Conservation (phyloP, 1,140 invertebrate species). For the Drosophila tropicalis region DNA sequence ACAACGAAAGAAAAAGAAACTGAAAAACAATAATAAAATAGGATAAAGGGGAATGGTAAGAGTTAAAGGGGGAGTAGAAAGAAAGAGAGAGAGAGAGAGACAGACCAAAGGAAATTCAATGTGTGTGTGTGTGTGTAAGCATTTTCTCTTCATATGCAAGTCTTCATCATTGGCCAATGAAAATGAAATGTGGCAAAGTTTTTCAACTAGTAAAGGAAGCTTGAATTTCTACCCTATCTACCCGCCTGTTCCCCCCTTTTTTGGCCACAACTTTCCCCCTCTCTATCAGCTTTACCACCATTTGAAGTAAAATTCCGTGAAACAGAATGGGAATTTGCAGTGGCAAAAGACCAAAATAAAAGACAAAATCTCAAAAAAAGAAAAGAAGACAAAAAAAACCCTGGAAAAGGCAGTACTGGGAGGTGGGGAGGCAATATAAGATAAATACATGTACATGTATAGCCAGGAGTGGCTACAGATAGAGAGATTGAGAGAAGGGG, state of each 20-base stretch:
- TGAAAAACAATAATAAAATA: slow-evolving; percentile 35
- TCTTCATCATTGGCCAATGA: slow-evolving; percentile 42
- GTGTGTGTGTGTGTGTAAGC: slow-evolving; percentile 17
- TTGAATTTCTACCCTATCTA: slow-evolving; percentile 7
- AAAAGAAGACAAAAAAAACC: background rate
- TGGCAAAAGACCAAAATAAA: slow-evolving; percentile 15
- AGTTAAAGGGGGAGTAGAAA: background rate
- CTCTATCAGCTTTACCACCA: background rate
- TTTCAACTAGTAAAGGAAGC: slow-evolving; percentile 40
- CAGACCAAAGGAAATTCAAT: background rate
- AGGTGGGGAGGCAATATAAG: background rate
- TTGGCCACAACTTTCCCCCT: background rate
- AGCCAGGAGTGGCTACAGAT: too few relatives aligned
- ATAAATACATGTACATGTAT: background rate
- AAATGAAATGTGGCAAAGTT: slow-evolving; percentile 53
- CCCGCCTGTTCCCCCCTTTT: too few relatives aligned
- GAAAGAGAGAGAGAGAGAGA: background rate
- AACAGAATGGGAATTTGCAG: slow-evolving; percentile 5
- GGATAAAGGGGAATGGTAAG: slow-evolving; percentile 14
- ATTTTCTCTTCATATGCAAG: slow-evolving; percentile 22
- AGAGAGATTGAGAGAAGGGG: too few relatives aligned
- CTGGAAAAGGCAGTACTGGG: too few relatives aligned
- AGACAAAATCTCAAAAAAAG: slow-evolving; percentile 35
- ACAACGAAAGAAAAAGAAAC: slow-evolving; percentile 35
- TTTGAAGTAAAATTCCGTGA: background rate